Conservation (phyloP, 2,888 invertebrate species). For the Cerceris ruficornis region DNA sequence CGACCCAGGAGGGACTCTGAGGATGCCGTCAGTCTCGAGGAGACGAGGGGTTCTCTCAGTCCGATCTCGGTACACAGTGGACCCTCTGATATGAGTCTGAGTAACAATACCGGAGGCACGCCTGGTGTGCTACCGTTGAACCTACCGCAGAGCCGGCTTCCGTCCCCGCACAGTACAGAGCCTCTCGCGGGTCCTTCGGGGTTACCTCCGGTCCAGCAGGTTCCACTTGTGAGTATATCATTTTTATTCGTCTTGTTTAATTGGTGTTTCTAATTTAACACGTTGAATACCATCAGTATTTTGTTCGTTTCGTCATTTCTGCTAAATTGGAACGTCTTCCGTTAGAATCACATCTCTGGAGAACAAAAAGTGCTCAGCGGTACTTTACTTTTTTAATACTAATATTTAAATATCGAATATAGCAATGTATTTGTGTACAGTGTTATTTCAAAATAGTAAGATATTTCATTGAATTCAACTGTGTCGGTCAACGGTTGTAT, state of each 20-base stretch:
- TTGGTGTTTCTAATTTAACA: not conserved
- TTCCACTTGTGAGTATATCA: conserved; percentile 88
- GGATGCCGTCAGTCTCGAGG: conserved; percentile 77
- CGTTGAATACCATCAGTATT: too few relatives aligned
- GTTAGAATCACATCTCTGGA: too few relatives aligned
- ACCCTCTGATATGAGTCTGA: conserved; percentile 84
- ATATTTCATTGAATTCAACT: too few relatives aligned
- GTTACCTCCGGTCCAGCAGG: conserved; percentile 93
- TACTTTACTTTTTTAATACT: too few relatives aligned
- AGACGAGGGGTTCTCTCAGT: conserved; percentile 79
- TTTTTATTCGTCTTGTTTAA: not conserved
- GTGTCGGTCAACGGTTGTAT: too few relatives aligned
- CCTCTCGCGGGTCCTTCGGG: conserved; percentile 92
- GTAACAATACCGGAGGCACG: conserved; percentile 82
- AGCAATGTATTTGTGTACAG: too few relatives aligned
- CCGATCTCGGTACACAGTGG: conserved; percentile 82
- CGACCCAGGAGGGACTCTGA: conserved; percentile 78
- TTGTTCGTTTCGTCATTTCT: too few relatives aligned
- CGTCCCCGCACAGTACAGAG: conserved; percentile 87
- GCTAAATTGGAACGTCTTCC: too few relatives aligned
- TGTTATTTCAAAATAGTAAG: too few relatives aligned
- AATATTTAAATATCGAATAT: too few relatives aligned
- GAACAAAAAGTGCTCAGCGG: too few relatives aligned
- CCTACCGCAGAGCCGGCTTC: conserved; percentile 81
- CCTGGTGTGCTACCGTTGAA: conserved; percentile 74